Evolutionary conservation across 1,140 invertebrate species (phyloP), one percentile per base, ranked within the genome.

Genomic region (Listronotus oregonensis): DNA sequence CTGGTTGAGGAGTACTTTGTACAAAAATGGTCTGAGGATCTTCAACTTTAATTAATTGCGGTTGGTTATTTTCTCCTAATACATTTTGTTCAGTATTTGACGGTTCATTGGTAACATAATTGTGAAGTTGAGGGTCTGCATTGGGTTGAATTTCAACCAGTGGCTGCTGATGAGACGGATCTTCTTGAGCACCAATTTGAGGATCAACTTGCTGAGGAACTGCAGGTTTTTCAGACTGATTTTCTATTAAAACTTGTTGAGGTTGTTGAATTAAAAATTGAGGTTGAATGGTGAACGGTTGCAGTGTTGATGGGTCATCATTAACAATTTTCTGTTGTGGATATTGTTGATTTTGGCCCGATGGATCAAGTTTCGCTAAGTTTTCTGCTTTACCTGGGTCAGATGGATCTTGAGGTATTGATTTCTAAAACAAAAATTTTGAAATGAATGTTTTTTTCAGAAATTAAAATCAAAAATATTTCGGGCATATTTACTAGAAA

Each of bases 341-440:
- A 21, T 52, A 12, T 11, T 31, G 14, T 12, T 39, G 51, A 54
- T 32, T 14, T 31, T 10, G 10, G 17, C 5, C 10, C 6, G 32
- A 31, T 47, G 47, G 58, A 27, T 61, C 47, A 8, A 44, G 46
- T 55, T 64, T 64, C 0, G 54, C 52, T 14, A 64, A 50, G 31
- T 64, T 64, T 21, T 39, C 54, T 7, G 62, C 54, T 64, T 47
- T 64, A 6, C 62, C 62, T 21, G 62, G 44, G 17, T 64, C 62
- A 57, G 17, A 17, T 1, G 52, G 54, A 31, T 56, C 62, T 57
- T 64, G 39, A 8, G 62, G 52, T 10, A 64, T 56, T 10, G 62
- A 55, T 64, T 64, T 64, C 62, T 64, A 14, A 27, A 37, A 21
- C 6, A 50, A 39, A 37, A 14, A 37, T 9, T n/a, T n/a, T 51